Evolutionary conservation across 1,140 invertebrate genomes (phyloP), one percentile per base, ranked within the genome.

Genomic region (Reticulitermes speratus): DNA sequence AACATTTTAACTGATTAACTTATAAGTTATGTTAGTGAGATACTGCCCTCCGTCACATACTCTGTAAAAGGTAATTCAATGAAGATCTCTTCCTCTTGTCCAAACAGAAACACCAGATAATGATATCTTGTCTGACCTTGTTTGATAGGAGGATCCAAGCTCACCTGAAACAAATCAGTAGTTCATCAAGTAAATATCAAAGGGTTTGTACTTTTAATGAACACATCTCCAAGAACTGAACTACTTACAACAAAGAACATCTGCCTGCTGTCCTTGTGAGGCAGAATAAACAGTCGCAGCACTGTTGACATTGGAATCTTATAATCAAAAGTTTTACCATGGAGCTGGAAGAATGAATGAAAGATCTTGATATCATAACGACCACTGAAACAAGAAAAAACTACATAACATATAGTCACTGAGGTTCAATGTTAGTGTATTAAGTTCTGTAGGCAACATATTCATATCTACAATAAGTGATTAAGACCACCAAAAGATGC

Each of bases 281-380:
- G 99, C 83, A 99, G 92, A 44, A 99, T 92, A 90, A 99, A 99
- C 14, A 99, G 91, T 44, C 99, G 94, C 16, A 99, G 92, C 23
- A 99, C 98, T 0, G 98, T 99, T 3, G 97, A 97, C 94, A 98
- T 97, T 0, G 98, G 98, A 88, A 99, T 99, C 92, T 99, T 99
- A 92, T 99, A 99, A 92, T 99, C 99, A 91, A 99, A 99, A 1
- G 99, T 99, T 94, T 99, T 99, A 91, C 99, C 99, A 90, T 99
- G 99, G 85, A 99, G 95, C 92, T 99, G 98, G 89, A 99, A 97
- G 91, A 99, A 99, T 5, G 97, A 95, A 86, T 97, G 96, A 90
- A 99, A 99, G 82, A 99, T 96, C 93, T 99, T 99, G 91, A 99
- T 98, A 90, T 99, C 99, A 90, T 99, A 99, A 87, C 99, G 97